Conservation (phyloP, 2,113 vertebrate species). For the Procavia capensis region DNA sequence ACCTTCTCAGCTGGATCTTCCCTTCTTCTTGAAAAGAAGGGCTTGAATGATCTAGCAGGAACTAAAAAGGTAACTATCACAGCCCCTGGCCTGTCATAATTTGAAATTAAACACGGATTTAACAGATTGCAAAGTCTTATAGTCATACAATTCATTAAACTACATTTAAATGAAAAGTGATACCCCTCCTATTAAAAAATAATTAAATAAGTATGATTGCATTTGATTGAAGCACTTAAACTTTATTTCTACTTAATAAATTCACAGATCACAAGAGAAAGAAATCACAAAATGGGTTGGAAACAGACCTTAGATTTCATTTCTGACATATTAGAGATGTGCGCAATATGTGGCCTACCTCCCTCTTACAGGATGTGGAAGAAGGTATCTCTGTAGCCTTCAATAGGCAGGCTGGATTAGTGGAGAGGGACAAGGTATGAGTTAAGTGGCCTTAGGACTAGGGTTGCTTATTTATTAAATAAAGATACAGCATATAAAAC, state of each 20-base stretch:
- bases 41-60: neutral
- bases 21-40: conserved; percentile 6
- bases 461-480: neutral
- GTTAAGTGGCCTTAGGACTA: neutral
- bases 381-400: neutral
- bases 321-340: neutral
- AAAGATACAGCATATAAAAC: neutral
- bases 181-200: conserved; percentile 34
- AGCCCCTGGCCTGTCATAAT: neutral
- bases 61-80: conserved; percentile 30
- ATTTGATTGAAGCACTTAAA: neutral
- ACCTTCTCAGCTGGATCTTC: conserved; percentile 50
- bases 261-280: neutral
- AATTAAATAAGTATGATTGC: neutral
- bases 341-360: neutral
- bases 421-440: rapidly evolving
- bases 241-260: conserved; percentile 54
- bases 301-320: neutral
- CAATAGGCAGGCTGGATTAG: rapidly evolving
- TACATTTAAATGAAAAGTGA: conserved; percentile 27
- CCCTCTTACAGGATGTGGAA: no score
- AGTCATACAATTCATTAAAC: conserved; percentile 28
- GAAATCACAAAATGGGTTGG: neutral
- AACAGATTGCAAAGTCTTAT: conserved; percentile 36
- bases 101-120: neutral